Percentiles rank a stretch among this genome's conserved stretches.
Conservation (phyloP, 2,888 invertebrate genomes). For the Gisinianus flammeolus region DNA sequence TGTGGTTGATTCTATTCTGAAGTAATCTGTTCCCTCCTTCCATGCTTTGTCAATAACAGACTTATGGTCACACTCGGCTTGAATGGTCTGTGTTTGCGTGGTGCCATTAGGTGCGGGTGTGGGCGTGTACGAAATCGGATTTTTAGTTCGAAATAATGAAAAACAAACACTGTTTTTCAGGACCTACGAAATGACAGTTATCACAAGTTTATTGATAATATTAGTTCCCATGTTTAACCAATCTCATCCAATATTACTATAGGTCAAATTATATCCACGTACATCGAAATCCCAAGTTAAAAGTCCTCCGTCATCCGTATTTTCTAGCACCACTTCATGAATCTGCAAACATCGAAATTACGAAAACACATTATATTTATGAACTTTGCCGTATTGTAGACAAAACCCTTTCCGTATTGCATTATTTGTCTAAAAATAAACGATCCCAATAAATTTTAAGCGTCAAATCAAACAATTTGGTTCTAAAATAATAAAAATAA, state of each 20-base stretch:
- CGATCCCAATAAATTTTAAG: too few relatives aligned
- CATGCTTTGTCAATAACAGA: conserved; percentile 71
- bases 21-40: conserved; percentile 78
- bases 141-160: conserved; percentile 69
- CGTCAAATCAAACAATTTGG: too few relatives aligned
- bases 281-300: conserved; percentile 97
- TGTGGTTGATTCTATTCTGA: conserved; percentile 79
- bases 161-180: conserved; percentile 87
- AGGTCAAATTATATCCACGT: too few relatives aligned
- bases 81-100: conserved; percentile 39
- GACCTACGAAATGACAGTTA: too few relatives aligned
- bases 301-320: conserved; percentile 82
- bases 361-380: not conserved
- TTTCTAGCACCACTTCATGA: conserved; percentile 78
- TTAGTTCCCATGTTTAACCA: too few relatives aligned
- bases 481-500: not conserved
- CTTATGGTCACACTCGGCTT: conserved; percentile 49
- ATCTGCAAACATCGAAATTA: conserved; percentile 64
- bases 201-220: too few relatives aligned
- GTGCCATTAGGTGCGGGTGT: conserved; percentile 51
- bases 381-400: too few relatives aligned
- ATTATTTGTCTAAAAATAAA: too few relatives aligned
- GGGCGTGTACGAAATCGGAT: conserved; percentile 40
- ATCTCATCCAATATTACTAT: too few relatives aligned
- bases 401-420: too few relatives aligned